Evolutionary conservation across 2,888 invertebrate species (phyloP).

Genomic region (Vannuccia rotundouncinata): DNA sequence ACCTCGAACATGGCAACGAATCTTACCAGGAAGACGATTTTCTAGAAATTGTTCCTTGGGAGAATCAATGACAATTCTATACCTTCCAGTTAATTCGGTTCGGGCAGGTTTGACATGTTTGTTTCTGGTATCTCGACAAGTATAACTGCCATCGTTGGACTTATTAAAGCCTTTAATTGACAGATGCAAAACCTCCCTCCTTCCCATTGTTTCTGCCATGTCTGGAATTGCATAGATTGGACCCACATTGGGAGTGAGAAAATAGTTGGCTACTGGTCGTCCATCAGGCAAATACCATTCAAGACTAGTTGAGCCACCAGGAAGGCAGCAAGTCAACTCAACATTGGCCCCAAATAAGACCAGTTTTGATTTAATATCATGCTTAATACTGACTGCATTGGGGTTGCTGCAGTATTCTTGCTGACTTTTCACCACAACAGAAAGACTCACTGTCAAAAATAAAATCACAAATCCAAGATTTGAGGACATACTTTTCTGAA

Average conservation of each 20-base stretch:
- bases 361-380: background rate
- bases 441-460: background rate
- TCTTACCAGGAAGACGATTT: constrained; percentile 23
- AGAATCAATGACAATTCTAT: constrained; percentile 27
- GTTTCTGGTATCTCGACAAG: background rate
- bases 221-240: constrained; percentile 29
- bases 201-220: background rate
- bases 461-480: background rate
- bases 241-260: constrained; percentile 4
- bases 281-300: constrained; percentile 22
- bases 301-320: background rate
- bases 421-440: background rate
- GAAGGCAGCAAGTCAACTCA: constrained; percentile 27
- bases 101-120: background rate
- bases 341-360: constrained; percentile 29
- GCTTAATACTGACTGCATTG: background rate
- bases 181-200: constrained; percentile 25
- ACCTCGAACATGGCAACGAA: constrained; percentile 28
- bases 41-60: constrained; percentile 18
- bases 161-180: constrained; percentile 3
- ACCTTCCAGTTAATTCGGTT: background rate
- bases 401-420: background rate
- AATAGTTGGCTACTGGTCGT: constrained; percentile 25
- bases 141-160: constrained; percentile 14
- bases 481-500: constrained; percentile 2